Base-by-base conservation (phyloP, 2,113 vertebrate genomes). In the Muntiacus muntjak region DNA sequence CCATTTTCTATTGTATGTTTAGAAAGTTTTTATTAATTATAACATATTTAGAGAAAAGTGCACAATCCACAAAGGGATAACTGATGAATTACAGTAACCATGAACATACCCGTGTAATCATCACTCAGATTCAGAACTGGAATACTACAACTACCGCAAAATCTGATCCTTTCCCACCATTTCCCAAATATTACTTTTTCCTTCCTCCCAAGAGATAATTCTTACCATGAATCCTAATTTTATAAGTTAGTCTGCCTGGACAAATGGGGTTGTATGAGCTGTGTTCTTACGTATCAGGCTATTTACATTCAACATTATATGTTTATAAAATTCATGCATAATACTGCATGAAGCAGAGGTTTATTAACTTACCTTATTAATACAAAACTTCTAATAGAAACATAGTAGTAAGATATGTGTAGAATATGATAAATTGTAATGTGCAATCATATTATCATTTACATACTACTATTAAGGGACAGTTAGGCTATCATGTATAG, bases 11-110 rank as follows among this genome's bases (percentile, higher is more conserved):
- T 33, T 26, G 43, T 52, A 71, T n/a, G 4, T 62, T 87, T 89
- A 57, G 14, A 92, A 94, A 87, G 25, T n/a, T 92, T 94, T 96
- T 86, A 87, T 81, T 96, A 81, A 57, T 55, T 84, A 52, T 62
- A 90, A 71, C 7, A 87, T 74, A 76, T 19, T 30, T 0, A 50
- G 33, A 85, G 47, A 91, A 58, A 89, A 86, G 15, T 82, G 13
- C 10, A 95, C 40, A 94, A 21, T 57, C 86, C 17, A 6, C 47
- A 78, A 55, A 11, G 21, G 86, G 33, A 54, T 19, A 86, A 54
- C 47, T 86, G 55, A 89, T 50, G 8, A 89, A 82, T 85, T 64
- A 33, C 21, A 1, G 28, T 89, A 82, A 94, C 40, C 40, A 28
- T 85, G 45, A 94, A 43, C 87, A 92, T 21, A 85, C 6, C 36